These are phyloP conservation scores for Psittacula echo DNA, from an alignment of 2,797 vertebrate genomes.

Conservation along the genomic window DNA sequence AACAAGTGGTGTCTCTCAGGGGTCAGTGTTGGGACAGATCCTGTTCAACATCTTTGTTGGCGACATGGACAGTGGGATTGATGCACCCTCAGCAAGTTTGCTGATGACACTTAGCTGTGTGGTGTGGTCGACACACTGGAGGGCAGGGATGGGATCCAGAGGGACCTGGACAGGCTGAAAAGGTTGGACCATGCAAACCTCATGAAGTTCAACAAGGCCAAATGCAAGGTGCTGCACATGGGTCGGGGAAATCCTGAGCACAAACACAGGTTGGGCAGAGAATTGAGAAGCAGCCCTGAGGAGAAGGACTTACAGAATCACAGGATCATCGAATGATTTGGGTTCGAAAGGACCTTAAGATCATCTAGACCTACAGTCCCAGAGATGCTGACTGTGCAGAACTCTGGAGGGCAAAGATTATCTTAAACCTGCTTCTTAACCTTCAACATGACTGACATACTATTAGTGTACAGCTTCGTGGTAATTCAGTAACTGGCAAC, in stretches of 20 bases:
- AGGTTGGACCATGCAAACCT: not conserved
- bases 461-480: not conserved
- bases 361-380: not conserved
- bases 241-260: not conserved
- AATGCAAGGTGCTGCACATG: not conserved
- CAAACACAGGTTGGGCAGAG: not conserved
- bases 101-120: not conserved
- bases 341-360: not conserved
- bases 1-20: not conserved
- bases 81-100: not conserved
- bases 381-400: not conserved
- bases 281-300: not conserved
- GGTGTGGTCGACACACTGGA: not conserved
- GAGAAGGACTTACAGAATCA: not conserved
- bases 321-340: not conserved
- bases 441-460: not conserved
- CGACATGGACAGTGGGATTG: not conserved
- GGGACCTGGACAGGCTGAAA: not conserved
- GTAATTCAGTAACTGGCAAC: constrained; percentile 26
- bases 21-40: not conserved
- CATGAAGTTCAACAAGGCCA: not conserved
- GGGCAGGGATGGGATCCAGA: not conserved
- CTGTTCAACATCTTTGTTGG: not conserved
- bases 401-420: not conserved
- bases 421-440: not conserved